Evolutionary conservation across 2,888 invertebrate genomes (phyloP), one percentile per base, ranked within the genome.

Genomic region (Perizoma affinitatum): DNA sequence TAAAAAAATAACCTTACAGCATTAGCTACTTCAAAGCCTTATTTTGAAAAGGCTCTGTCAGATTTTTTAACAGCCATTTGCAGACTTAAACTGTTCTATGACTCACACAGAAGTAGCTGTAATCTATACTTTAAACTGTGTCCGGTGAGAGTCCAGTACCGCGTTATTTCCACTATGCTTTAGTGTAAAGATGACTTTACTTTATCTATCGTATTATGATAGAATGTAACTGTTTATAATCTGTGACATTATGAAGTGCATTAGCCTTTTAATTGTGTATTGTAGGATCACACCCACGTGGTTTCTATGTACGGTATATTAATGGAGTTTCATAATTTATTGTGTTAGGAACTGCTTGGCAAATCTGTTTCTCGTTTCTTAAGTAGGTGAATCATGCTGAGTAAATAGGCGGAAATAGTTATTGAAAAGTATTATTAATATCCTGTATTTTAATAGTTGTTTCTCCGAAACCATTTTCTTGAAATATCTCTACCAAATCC

Each of bases 191-290:
- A n/a, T 34, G n/a, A 46, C 57, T 11, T 57, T 48, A 56, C 49
- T 56, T 49, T 70, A 75, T 75, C 70, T 69, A 75, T 75, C 69
- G 63, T 71, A 67, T 69, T 72, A 58, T 63, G 60, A 54, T 62
- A 22, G 22, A 22, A 22, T 34, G 58, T 35, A 42, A 58, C 54
- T 62, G 40, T 47, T 38, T 42, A 5, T 50, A 46, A 65, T 63
- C 57, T 69, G 70, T 71, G 68, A 71, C 72, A 78, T 79, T 78
- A 78, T 74, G 70, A 75, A 78, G 82, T 79, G 80, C 81, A 81
- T 82, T 82, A 82, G 74, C 82, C 82, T 85, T 84, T 83, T 86
- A 84, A 86, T 86, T 84, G 86, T 83, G 79, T 76, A 77, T 81
- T 80, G 75, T 74, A 73, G 72, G 75, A 74, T 75, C 72, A 76